A percentile compares a stretch with the other conserved stretches of the same genome.
phyloP scores from a whole-genome alignment of 1,140 invertebrate genomes.

The Triops cancriformis region DNA sequence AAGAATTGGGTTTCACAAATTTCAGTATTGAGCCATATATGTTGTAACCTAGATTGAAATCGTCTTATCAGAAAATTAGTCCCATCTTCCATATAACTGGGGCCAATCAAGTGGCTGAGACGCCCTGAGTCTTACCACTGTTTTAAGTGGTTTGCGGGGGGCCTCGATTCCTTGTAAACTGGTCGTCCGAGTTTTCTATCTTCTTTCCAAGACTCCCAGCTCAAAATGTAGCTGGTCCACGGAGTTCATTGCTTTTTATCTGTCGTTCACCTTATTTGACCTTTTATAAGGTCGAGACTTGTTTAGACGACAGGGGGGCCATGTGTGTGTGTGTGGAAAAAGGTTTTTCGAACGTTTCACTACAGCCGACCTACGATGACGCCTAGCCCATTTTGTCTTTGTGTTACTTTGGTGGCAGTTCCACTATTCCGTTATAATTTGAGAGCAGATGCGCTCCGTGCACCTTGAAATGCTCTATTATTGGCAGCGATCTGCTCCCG shows the following conservation, averaged over 20 bases:
- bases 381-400: not conserved
- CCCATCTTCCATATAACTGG: not conserved
- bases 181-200: not conserved
- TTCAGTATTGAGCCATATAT: not conserved
- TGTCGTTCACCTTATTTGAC: conserved; percentile 1
- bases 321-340: not conserved
- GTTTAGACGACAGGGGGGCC: not conserved
- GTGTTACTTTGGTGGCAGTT: not conserved
- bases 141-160: not conserved
- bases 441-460: conserved; percentile 3
- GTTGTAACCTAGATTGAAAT: not conserved
- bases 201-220: not conserved
- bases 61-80: not conserved
- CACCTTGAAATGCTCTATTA: conserved; percentile 5
- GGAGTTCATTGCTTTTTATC: not conserved
- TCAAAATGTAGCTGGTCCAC: not conserved
- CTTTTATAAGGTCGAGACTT: conserved; percentile 1
- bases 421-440: not conserved
- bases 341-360: not conserved
- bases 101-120: not conserved
- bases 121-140: not conserved
- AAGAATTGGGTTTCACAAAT: not conserved
- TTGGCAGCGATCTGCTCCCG: not conserved
- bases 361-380: not conserved
- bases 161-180: not conserved